Evolutionary conservation across 2,113 vertebrate species (phyloP).

Genomic region (Verasper variegatus): DNA sequence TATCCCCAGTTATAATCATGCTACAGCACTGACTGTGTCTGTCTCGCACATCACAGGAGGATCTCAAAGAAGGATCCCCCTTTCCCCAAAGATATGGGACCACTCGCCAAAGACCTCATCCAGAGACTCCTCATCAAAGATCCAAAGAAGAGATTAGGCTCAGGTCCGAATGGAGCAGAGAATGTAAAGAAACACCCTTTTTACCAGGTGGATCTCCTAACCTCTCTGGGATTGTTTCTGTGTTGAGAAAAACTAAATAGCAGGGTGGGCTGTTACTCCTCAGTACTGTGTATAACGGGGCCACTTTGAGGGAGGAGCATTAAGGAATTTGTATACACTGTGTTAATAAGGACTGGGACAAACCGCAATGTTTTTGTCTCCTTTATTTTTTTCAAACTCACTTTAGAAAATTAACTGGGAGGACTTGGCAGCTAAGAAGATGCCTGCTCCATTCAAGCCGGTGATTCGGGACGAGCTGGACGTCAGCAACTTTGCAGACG

Average conservation of each 20-base stretch:
- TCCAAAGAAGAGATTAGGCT: constrained; percentile 94
- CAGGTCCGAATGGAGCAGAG: constrained; percentile 88
- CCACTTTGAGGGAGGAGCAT: constrained; percentile 2
- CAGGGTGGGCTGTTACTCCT: constrained; percentile 9
- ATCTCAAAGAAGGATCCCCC: constrained; percentile 97
- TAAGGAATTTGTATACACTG: constrained; percentile 7
- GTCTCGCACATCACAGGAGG: constrained; percentile 83
- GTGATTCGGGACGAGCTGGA: constrained; percentile 96
- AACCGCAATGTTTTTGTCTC: constrained; percentile 2
- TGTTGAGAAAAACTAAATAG: constrained; percentile 25
- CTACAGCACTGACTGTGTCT: constrained; percentile 19
- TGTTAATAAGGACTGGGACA: neutral
- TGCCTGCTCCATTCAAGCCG: constrained; percentile 93
- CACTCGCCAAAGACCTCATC: constrained; percentile 92
- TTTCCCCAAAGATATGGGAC: constrained; percentile 92
- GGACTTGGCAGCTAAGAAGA: constrained; percentile 93
- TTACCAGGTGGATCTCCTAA: constrained; percentile 87
- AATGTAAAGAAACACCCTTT: constrained; percentile 95
- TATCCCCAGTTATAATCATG: neutral
- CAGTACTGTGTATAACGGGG: neutral
- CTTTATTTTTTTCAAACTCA: constrained; percentile 2
- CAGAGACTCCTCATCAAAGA: constrained; percentile 92
- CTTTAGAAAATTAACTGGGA: constrained; percentile 95
- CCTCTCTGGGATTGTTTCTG: neutral
- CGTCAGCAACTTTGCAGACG: constrained; percentile 97